These are phyloP conservation scores for Fulmarus glacialis DNA, from an alignment of 2,113 vertebrate species.

Conservation along the genomic window DNA sequence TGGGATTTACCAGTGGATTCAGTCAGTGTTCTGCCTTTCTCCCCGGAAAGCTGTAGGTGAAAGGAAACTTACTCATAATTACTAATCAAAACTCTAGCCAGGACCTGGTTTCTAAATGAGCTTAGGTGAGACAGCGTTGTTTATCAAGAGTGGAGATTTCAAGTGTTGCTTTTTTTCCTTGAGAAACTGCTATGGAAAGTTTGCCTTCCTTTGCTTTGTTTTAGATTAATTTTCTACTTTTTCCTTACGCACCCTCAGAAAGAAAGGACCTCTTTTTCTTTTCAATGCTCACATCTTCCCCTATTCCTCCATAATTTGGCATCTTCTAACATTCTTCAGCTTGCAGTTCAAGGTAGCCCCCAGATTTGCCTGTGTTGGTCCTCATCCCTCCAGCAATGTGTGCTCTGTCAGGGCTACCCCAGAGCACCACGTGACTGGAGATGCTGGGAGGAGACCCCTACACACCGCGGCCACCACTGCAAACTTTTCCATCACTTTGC, in stretches of 20 bases:
- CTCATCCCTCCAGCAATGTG: background rate
- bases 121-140: background rate
- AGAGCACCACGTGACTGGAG: rapidly evolving
- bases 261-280: background rate
- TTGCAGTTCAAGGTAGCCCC: background rate
- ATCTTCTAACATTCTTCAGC: background rate
- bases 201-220: background rate
- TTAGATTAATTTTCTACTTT: background rate
- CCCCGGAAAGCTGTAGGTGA: background rate
- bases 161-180: background rate
- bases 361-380: background rate
- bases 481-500: background rate
- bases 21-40: background rate
- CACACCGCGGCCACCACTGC: background rate
- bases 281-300: background rate
- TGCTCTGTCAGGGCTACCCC: background rate
- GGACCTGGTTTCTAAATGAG: background rate
- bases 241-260: background rate
- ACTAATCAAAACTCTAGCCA: background rate
- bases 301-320: background rate
- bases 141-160: background rate
- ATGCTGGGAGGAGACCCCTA: background rate
- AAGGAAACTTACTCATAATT: background rate
- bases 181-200: background rate
- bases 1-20: background rate